A percentile compares a stretch with the other conserved stretches of the same genome.
Evolutionary conservation across 2,113 vertebrate species (phyloP).

Genomic region (Chascanopsetta lugubris): DNA sequence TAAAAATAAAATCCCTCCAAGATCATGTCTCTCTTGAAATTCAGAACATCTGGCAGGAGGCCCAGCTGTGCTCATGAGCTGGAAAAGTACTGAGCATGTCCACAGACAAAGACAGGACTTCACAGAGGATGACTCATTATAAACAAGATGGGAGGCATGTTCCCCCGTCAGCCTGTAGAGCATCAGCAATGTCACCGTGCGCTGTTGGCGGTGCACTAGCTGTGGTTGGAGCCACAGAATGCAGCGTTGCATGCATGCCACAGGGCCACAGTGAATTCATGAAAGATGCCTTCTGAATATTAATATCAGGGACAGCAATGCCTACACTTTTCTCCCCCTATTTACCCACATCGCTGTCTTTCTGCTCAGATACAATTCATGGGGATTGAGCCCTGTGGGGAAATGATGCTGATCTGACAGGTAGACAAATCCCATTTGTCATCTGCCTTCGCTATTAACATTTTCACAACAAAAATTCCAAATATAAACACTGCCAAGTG

Average conservation of each 20-base stretch:
- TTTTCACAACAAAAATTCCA: conserved; percentile 3
- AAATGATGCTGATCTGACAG: conserved; percentile 23
- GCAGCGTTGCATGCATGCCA: conserved; percentile 51
- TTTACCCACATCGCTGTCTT: conserved; percentile 26
- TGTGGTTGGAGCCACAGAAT: conserved; percentile 39
- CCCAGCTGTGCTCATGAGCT: conserved; percentile 76
- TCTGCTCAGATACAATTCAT: conserved; percentile 29
- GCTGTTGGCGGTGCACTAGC: conserved; percentile 64
- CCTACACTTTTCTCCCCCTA: conserved; percentile 47
- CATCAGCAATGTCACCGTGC: conserved; percentile 68
- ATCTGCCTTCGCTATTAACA: conserved; percentile 22
- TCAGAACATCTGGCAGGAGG: conserved; percentile 74
- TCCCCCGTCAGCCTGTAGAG: conserved; percentile 56
- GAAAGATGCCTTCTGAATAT: conserved; percentile 67
- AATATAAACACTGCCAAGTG: conserved; percentile 17
- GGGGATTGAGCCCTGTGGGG: conserved; percentile 20
- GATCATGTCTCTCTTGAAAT: conserved; percentile 74
- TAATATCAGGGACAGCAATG: conserved; percentile 47
- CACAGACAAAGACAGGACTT: conserved; percentile 65
- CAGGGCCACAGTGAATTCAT: conserved; percentile 39
- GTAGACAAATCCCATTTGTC: conserved; percentile 2
- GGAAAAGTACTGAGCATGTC: conserved; percentile 77
- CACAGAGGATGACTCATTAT: conserved; percentile 73
- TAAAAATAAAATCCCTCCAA: conserved; percentile 22
- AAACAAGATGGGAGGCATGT: conserved; percentile 72